Base-by-base conservation (phyloP, 30 jellyfish, hydroid and myxozoan genomes). In the Aurelia sp. region DNA sequence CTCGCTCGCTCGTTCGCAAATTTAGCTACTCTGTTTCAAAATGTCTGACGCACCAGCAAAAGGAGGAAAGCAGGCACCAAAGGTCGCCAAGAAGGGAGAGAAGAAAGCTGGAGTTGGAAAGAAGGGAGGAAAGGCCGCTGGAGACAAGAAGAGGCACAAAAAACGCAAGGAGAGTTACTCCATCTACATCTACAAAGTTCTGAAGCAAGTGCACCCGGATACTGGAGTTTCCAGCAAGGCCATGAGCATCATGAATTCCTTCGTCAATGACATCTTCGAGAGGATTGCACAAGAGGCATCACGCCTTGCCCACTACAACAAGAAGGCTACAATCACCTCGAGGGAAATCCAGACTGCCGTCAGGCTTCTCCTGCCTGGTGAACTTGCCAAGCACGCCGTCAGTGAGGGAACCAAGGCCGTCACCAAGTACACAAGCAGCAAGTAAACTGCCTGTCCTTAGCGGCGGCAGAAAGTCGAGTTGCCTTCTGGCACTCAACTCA, bases 401-500 rank as follows among this genome's bases (percentile, higher is more conserved):
- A 74, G 92, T 72, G 97, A 90, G 62, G 97, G 97, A 27, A 90
- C 98, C 59, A 91, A 91, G 64, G 98, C 98, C 12, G 98, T 91
- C 23, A 91, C 96, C 53, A 91, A 91, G 78, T 91, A 85, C 94
- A 91, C 98, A 48, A 76, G 91, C 77, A 67, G 76, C 87, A 76
- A 76, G 73, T 76, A 76, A 52, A 71, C 48, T 37, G 48, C 48
- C 48, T 37, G 48, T 37, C 48, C 48, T 37, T 0, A 37, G 48
- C 48, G 48, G 48, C 48, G 48, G 48, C 48, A 37, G 48, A 37
- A 4, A 37, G 48, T 37, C 10, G 48, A 37, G 48, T 6, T 37
- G 70, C 70, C 31, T 60, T 60, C 31, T 60, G 22, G 30, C 70
- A 60, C 31, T 60, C 70, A 19, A 60, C 31, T 60, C 9, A 4